Percentiles rank a stretch among this genome's conserved stretches.
phyloP scores from a whole-genome alignment of 2,888 invertebrate genomes.

The Abscondita cerata region DNA sequence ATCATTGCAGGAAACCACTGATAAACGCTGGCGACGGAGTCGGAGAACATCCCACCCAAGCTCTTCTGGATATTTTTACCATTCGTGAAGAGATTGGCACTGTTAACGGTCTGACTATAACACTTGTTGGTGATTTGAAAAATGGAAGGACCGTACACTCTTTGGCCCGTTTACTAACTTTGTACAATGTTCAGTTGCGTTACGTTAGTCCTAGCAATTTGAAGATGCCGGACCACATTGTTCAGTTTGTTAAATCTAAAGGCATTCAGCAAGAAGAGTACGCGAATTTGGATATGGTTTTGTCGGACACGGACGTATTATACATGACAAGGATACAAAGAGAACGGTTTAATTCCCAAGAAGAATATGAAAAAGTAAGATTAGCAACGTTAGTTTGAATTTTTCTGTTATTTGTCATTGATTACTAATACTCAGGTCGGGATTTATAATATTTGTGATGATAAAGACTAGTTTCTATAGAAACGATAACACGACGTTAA shows the following conservation, averaged over 20 bases:
- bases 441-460: too few species aligned
- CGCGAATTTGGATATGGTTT: constrained; percentile 79
- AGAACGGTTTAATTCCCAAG: constrained; percentile 84
- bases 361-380: constrained; percentile 85
- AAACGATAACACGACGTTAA: too few species aligned
- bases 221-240: constrained; percentile 90
- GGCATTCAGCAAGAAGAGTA: constrained; percentile 80
- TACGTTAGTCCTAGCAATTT: constrained; percentile 90
- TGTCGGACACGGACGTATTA: constrained; percentile 94
- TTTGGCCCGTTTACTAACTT: constrained; percentile 87
- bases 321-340: constrained; percentile 98
- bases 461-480: too few species aligned
- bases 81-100: constrained; percentile 99
- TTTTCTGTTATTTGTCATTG: background rate
- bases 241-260: constrained; percentile 77
- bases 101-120: constrained; percentile 95
- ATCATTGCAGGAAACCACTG: constrained; percentile 86
- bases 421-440: too few species aligned
- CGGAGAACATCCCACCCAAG: constrained; percentile 98
- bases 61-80: constrained; percentile 95
- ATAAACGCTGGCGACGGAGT: constrained; percentile 98
- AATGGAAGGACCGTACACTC: constrained; percentile 99
- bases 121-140: constrained; percentile 97
- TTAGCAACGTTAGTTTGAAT: background rate
- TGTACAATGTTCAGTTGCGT: constrained; percentile 91